Evolutionary conservation across 2,797 vertebrate genomes (phyloP), one percentile per base, ranked within the genome.

Genomic region (Streptopelia turtur): DNA sequence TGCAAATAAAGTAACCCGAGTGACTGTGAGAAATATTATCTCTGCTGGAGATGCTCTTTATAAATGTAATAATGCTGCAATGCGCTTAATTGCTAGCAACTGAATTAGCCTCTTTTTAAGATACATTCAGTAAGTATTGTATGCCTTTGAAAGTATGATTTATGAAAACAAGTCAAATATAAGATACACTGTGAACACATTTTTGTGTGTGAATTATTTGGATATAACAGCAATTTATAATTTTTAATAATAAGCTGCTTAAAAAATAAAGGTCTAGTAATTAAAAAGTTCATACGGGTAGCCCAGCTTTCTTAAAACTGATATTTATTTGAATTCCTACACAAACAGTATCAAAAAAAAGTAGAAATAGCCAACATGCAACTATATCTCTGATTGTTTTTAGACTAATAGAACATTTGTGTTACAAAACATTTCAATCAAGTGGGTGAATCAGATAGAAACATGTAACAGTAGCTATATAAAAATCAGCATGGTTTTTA

Each of bases 1-100:
- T 95, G 93, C 80, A 96, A 97, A 95, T 95, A 89, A 87, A 94
- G 96, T 97, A 97, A 97, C 91, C 68, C 0, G 96, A 97, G 95
- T 92, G 93, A 96, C 95, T 94, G 64, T 83, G 80, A 95, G 97
- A 97, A 97, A 97, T 96, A 94, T 85, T 97, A 97, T 94, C 97
- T 95, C 85, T 87, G 41, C 45, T 93, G 89, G 82, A 93, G 77
- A 90, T 87, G 84, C 59, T 66, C 72, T 96, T 95, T 93, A 79
- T 96, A 83, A 96, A 95, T 95, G 96, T 96, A 97, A 98, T 97
- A 96, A 95, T 96, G 90, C 95, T 95, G 87, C 97, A 93, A 72
- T 88, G 88, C 93, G 21, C 83, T 93, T 96, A 94, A 96, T 61
- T 93, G 90, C 65, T 80, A 76, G 13, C 45, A 76, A 59, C 23